A percentile compares a stretch with the other conserved stretches of the same genome.
Evolutionary conservation across 2,888 invertebrate genomes (phyloP).

Genomic region (Xylocampa areola): DNA sequence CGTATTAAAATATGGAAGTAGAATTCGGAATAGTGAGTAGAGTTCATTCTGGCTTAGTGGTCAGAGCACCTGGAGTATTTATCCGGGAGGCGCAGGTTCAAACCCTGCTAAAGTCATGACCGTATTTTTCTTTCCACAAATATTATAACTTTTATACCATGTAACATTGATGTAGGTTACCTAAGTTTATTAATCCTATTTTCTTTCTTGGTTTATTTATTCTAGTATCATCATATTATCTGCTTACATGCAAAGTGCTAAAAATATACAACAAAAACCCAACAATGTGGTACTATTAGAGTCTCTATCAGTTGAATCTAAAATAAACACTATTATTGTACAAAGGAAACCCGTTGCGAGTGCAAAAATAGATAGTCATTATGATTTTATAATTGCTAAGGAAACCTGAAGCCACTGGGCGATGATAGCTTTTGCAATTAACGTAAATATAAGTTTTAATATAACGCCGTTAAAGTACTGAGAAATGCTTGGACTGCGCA

Average conservation of each 20-base stretch:
- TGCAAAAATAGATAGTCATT: constrained; percentile 43
- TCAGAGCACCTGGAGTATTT: too few species aligned
- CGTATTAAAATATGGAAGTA: too few species aligned
- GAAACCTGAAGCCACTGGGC: constrained; percentile 37
- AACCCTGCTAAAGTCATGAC: too few species aligned
- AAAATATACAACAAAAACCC: not conserved
- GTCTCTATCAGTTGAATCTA: constrained; percentile 14
- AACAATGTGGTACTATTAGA: constrained; percentile 3
- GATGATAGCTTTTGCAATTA: constrained; percentile 42
- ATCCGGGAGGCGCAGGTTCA: too few species aligned
- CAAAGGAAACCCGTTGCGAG: constrained; percentile 24
- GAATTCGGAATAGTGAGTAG: too few species aligned
- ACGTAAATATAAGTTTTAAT: constrained; percentile 42
- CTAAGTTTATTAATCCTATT: too few species aligned
- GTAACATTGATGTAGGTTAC: too few species aligned
- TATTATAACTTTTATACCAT: too few species aligned
- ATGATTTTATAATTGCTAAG: constrained; percentile 47
- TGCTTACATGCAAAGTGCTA: not conserved
- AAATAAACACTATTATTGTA: constrained; percentile 37
- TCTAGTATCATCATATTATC: too few species aligned
- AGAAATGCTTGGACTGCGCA: not conserved
- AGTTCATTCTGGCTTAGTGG: too few species aligned
- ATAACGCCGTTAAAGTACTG: constrained; percentile 30
- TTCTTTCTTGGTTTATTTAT: too few species aligned
- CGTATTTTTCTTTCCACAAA: too few species aligned